These are phyloP conservation scores for Erinaceus europaeus DNA, from an alignment of 2,113 vertebrate genomes.

Conservation along the genomic window DNA sequence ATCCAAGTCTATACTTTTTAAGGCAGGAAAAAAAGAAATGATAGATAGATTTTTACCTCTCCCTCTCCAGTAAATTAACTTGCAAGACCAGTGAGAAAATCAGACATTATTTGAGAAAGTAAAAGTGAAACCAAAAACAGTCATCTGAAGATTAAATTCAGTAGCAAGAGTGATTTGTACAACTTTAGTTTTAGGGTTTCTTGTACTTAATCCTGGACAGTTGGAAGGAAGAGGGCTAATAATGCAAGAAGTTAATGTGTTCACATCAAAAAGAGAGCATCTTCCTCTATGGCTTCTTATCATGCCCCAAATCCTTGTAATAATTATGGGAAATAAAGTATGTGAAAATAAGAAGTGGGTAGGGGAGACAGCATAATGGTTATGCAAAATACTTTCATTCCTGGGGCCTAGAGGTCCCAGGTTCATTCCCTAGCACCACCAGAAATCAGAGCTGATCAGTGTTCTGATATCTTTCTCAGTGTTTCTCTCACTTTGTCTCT, in stretches of 20 bases:
- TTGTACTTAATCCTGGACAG: neutral
- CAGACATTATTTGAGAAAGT: constrained; percentile 37
- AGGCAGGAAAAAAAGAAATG: constrained; percentile 13
- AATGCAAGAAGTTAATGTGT: neutral
- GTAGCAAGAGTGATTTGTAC: neutral
- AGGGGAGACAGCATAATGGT: no score
- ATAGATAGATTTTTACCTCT: constrained; percentile 50
- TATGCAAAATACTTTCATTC: no score
- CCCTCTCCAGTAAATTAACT: constrained; percentile 53
- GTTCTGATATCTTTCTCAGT: no score
- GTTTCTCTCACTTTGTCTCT: no score
- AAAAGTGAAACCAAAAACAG: constrained; percentile 39
- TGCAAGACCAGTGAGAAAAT: constrained; percentile 56
- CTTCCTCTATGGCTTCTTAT: neutral
- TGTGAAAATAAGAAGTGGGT: no score
- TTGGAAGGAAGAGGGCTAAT: neutral
- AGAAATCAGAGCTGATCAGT: no score
- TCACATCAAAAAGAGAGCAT: neutral
- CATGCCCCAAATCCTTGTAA: accelerated
- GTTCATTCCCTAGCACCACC: no score
- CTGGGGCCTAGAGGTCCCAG: no score
- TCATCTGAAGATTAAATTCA: constrained; percentile 27
- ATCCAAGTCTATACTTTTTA: constrained; percentile 56
- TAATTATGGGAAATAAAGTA: neutral
- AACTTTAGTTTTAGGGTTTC: neutral